Percentiles rank a stretch among this genome's conserved stretches.
phyloP scores from a whole-genome alignment of 2,113 vertebrate species.

The Tragulus kanchil region DNA sequence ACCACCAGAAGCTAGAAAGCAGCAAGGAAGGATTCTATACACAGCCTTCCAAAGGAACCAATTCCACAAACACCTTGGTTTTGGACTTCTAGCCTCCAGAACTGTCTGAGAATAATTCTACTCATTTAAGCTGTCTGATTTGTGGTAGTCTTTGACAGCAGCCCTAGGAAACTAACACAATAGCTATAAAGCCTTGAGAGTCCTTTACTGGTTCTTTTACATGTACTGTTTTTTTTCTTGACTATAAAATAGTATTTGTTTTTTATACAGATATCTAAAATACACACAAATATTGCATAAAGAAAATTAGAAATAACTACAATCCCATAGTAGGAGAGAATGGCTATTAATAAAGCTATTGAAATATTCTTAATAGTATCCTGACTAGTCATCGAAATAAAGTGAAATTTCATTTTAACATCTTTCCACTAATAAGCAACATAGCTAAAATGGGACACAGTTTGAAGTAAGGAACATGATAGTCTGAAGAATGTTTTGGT shows the following conservation, averaged over 20 bases:
- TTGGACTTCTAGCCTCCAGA: not conserved
- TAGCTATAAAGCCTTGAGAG: not conserved
- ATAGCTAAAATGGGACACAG: not conserved
- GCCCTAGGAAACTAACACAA: not conserved
- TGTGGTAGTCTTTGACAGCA: not conserved
- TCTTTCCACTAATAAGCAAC: conserved; percentile 31
- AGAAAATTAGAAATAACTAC: not conserved
- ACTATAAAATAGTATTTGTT: not conserved
- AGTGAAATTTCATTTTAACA: conserved; percentile 9
- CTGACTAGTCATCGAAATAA: not conserved
- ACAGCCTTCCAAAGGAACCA: not conserved
- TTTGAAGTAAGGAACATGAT: too few species aligned
- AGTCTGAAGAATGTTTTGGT: too few species aligned
- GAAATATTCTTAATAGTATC: not conserved
- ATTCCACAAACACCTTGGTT: not conserved
- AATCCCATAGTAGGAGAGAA: not conserved
- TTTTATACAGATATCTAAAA: not conserved
- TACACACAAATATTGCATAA: not conserved
- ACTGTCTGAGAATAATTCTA: not conserved
- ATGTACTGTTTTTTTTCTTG: not conserved
- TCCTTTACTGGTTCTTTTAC: not conserved
- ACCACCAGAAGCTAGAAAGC: not conserved
- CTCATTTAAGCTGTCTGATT: not conserved
- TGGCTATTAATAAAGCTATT: not conserved
- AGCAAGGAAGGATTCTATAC: not conserved